Evolutionary conservation across 2,888 invertebrate genomes (phyloP).

Genomic region (Drosophila lacicola): DNA sequence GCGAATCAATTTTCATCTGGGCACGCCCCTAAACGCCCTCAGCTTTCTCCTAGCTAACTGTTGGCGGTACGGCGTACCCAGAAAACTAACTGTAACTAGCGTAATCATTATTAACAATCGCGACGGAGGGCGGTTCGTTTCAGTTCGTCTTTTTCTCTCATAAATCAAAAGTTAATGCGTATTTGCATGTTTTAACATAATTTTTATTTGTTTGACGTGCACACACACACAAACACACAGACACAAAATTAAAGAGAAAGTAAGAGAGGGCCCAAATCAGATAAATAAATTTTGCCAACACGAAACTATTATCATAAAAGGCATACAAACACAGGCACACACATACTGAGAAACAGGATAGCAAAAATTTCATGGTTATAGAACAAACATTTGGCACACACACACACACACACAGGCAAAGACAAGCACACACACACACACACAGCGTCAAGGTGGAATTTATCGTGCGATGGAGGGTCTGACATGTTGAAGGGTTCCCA

Average conservation of each 20-base stretch:
- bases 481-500: constrained; percentile 76
- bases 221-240: constrained; percentile 39
- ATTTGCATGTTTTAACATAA: constrained; percentile 84
- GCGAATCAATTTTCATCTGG: constrained; percentile 72
- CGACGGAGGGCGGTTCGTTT: constrained; percentile 21
- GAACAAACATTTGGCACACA: constrained; percentile 70
- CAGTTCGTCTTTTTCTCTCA: constrained; percentile 58
- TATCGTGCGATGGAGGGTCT: constrained; percentile 68
- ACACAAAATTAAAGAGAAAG: constrained; percentile 2
- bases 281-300: constrained; percentile 80
- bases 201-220: constrained; percentile 76
- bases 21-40: background rate
- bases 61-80: constrained; percentile 31
- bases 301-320: constrained; percentile 83
- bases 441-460: constrained; percentile 71
- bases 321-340: constrained; percentile 48
- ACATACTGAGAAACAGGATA: constrained; percentile 38
- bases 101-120: constrained; percentile 69
- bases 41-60: background rate
- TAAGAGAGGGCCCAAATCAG: constrained; percentile 60
- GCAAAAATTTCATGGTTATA: constrained; percentile 68
- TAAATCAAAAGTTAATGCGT: constrained; percentile 83
- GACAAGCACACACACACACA: constrained; percentile 1
- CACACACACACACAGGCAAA: constrained; percentile 17
- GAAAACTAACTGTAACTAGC: constrained; percentile 59